Evolutionary conservation across 2,113 vertebrate species (phyloP).

Genomic region (Cottus gobio): DNA sequence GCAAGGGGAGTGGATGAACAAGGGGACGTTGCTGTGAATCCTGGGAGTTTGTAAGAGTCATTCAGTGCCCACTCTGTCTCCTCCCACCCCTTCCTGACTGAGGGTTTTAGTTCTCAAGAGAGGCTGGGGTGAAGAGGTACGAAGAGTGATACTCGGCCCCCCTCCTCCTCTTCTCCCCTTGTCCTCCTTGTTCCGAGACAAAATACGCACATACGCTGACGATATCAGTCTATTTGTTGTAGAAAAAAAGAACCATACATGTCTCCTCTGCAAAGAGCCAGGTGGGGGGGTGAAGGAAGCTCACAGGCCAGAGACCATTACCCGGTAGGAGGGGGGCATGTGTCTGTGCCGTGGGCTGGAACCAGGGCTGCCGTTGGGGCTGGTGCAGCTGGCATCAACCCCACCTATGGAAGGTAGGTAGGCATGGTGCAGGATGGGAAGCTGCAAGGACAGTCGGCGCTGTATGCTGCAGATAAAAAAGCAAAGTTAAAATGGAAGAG

Average conservation of each 20-base stretch:
- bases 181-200: slow-evolving; percentile 65
- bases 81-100: slow-evolving; percentile 59
- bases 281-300: slow-evolving; percentile 60
- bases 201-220: slow-evolving; percentile 73
- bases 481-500: slow-evolving; percentile 16
- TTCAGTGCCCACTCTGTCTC: slow-evolving; percentile 61
- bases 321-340: slow-evolving; percentile 97
- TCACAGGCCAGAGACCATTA: slow-evolving; percentile 99
- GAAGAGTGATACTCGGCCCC: slow-evolving; percentile 53
- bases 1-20: slow-evolving; percentile 55
- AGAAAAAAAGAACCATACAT: slow-evolving; percentile 73
- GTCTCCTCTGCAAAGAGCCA: slow-evolving; percentile 73
- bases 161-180: slow-evolving; percentile 30
- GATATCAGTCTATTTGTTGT: slow-evolving; percentile 77
- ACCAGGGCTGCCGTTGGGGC: slow-evolving; percentile 94
- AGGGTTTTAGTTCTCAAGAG: slow-evolving; percentile 61
- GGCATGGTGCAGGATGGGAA: slow-evolving; percentile 98
- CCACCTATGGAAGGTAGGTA: slow-evolving; percentile 99
- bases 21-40: slow-evolving; percentile 60
- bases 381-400: slow-evolving; percentile 97
- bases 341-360: slow-evolving; percentile 98
- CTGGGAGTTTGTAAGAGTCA: slow-evolving; percentile 62
- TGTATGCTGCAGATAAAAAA: slow-evolving; percentile 90
- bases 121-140: slow-evolving; percentile 60
- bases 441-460: slow-evolving; percentile 96